These are phyloP conservation scores for Pagrus major DNA, from an alignment of 2,113 vertebrate genomes.

Conservation along the genomic window DNA sequence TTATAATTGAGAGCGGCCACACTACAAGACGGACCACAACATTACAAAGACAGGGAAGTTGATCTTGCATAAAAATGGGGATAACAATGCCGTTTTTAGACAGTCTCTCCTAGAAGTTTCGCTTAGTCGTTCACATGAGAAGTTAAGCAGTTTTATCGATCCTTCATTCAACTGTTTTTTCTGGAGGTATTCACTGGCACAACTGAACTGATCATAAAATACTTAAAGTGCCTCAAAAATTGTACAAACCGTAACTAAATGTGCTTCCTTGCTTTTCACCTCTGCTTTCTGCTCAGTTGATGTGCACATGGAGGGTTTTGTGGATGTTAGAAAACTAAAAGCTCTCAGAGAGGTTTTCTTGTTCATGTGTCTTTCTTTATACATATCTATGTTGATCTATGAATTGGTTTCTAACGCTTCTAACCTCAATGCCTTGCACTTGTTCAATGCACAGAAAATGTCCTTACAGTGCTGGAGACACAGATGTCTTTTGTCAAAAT, in stretches of 20 bases:
- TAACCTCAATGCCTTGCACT: constrained; percentile 7
- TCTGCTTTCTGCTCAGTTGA: background rate
- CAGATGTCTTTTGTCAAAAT: constrained; percentile 65
- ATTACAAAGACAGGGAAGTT: no score
- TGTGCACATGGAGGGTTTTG: background rate
- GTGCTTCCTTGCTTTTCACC: background rate
- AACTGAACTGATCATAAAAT: no score
- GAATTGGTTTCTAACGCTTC: background rate
- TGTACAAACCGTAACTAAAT: background rate
- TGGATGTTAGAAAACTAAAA: background rate
- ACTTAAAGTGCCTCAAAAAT: background rate
- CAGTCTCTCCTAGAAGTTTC: no score
- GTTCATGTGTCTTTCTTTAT: background rate
- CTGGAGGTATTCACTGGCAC: no score
- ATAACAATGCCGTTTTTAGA: no score
- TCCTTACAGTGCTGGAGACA: constrained; percentile 13
- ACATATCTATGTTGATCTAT: background rate
- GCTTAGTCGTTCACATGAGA: no score
- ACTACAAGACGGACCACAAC: no score
- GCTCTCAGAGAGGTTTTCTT: background rate
- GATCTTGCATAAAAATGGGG: no score
- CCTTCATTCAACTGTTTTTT: no score
- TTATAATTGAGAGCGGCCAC: background rate
- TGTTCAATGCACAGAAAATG: background rate
- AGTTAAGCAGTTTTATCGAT: background rate